Base-by-base conservation (phyloP, 2,888 invertebrate species). In the Noctua janthina region DNA sequence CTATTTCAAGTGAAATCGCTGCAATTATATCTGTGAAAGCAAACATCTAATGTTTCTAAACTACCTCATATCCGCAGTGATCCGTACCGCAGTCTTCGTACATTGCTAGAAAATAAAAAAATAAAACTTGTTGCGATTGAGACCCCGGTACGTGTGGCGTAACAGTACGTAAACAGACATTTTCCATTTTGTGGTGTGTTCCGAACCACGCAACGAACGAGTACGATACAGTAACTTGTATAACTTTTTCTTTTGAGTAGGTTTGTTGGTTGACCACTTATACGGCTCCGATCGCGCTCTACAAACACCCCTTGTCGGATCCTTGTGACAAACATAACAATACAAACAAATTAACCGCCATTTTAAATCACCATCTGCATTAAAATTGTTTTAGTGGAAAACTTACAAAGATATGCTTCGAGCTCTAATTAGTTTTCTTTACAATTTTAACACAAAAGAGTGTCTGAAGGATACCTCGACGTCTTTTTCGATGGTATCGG, bases 361-460 rank as follows among this genome's bases (percentile, higher is more conserved):
- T 68, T 72, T 67, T 54, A 76, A 81, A 78, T 81, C 80, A 85
- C 68, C 64, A 59, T 68, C 29, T 35, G 23, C 73, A 67, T 73
- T 75, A 17, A 80, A 76, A 72, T 75, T 73, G 54, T 66, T 70
- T 78, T 54, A 83, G 70, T 73, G 54, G 74, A 79, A 51, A 77
- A 77, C 73, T 81, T 79, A 70, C 69, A 75, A 77, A 75, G 76
- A 70, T 74, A 76, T 77, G 71, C 76, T 75, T 77, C 76, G n/a
- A 84, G 75, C 73, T 85, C 73, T 88, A 88, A 86, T 86, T 88
- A 88, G 81, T 78, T 88, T 88, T 88, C 85, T 77, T 86, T 76
- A 74, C 69, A 80, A 88, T 77, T 85, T 69, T 46, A 74, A 72
- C 76, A 88, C 88, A 86, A 87, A 85, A 85, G 85, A 85, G 56